Evolutionary conservation across 2,797 vertebrate species (phyloP).

Genomic region (Paguma larvata): DNA sequence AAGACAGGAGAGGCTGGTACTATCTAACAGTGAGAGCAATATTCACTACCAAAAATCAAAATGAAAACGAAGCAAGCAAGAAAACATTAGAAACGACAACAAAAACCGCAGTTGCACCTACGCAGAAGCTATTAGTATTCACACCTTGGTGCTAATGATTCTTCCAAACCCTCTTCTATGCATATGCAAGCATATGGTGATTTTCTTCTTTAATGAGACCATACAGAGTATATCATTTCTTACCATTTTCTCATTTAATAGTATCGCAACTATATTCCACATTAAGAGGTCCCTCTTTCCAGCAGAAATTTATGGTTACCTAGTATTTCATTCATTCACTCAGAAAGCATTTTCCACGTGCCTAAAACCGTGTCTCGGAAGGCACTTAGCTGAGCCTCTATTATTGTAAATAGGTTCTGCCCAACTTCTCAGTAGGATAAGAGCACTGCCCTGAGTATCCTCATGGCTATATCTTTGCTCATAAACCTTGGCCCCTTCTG

Average conservation of each 20-base stretch:
- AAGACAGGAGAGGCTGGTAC: not conserved
- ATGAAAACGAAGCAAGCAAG: slow-evolving; percentile 28
- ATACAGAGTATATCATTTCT: not conserved
- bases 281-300: not conserved
- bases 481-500: not conserved
- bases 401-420: not conserved
- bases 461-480: not conserved
- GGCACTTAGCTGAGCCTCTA: not conserved
- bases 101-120: not conserved
- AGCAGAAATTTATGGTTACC: not conserved
- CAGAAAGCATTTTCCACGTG: not conserved
- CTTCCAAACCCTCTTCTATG: not conserved
- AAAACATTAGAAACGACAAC: not conserved
- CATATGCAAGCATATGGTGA: not conserved
- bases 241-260: slow-evolving; percentile 22
- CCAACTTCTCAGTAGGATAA: not conserved
- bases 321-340: not conserved
- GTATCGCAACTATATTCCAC: not conserved
- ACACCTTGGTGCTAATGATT: not conserved
- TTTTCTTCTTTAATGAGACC: slow-evolving; percentile 36
- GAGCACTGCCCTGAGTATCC: not conserved
- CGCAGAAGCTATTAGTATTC: not conserved
- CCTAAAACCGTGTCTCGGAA: not conserved
- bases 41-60: not conserved
- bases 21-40: not conserved